Percentiles rank a stretch among this genome's conserved stretches.
Conservation (phyloP, 2,888 invertebrate species). For the Phaedon cochleariae region DNA sequence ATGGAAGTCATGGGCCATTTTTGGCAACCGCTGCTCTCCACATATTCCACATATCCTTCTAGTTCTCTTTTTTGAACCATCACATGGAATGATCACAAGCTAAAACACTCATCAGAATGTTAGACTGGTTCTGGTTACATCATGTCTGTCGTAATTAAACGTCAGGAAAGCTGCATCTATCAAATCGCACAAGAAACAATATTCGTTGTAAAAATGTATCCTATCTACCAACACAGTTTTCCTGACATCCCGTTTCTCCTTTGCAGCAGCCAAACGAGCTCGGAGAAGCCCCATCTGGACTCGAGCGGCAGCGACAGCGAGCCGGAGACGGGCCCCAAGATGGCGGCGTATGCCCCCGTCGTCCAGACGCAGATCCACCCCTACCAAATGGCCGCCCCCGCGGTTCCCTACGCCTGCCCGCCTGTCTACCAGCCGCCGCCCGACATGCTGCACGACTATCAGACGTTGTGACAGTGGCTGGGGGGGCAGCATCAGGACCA, state of each 20-base stretch:
- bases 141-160: no score
- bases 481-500: constrained; percentile 44
- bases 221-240: background rate
- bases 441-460: constrained; percentile 61
- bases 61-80: no score
- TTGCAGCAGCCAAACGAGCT: constrained; percentile 58
- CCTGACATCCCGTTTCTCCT: constrained; percentile 23
- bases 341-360: constrained; percentile 50
- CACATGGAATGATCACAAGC: no score
- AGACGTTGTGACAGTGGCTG: constrained; percentile 64
- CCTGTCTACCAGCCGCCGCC: constrained; percentile 58
- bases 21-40: no score
- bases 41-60: no score
- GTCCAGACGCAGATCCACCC: constrained; percentile 49
- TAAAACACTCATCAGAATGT: no score
- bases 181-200: no score
- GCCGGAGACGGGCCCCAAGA: constrained; percentile 56
- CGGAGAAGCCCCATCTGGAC: constrained; percentile 61
- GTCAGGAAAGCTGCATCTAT: no score
- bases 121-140: no score
- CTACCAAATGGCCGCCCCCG: constrained; percentile 50
- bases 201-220: no score
- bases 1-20: no score
- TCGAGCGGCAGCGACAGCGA: constrained; percentile 62
- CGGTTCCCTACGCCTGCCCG: constrained; percentile 51